phyloP scores from a whole-genome alignment of 2,113 vertebrate genomes.

The Anolis carolinensis region DNA sequence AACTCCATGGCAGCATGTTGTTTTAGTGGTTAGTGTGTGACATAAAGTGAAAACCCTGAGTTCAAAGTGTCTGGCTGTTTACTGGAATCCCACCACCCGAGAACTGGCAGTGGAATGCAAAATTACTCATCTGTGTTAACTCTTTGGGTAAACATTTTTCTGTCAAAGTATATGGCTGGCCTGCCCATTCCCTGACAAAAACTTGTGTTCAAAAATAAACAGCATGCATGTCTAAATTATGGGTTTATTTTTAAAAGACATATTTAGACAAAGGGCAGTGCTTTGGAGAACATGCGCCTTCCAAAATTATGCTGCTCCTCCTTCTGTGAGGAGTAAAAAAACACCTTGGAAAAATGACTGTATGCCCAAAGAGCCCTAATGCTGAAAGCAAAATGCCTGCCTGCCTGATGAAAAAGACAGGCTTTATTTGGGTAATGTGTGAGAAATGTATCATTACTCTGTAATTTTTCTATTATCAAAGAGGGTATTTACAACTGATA shows the following conservation, averaged over 20 bases:
- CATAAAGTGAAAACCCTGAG: constrained; percentile 73
- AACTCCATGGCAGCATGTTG: constrained; percentile 62
- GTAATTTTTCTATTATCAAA: background rate
- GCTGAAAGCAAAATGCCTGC: background rate
- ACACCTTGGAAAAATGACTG: constrained; percentile 15
- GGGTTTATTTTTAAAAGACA: constrained; percentile 45
- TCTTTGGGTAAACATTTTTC: constrained; percentile 69
- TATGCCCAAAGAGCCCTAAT: background rate
- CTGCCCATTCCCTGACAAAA: constrained; percentile 64
- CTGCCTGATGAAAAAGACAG: background rate
- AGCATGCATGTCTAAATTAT: constrained; percentile 45
- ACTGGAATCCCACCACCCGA: constrained; percentile 72
- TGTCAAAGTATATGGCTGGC: constrained; percentile 50
- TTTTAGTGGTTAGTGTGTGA: constrained; percentile 75
- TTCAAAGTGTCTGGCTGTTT: constrained; percentile 76
- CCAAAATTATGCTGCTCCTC: constrained; percentile 21
- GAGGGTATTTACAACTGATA: background rate
- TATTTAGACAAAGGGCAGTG: constrained; percentile 56
- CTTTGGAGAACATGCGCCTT: background rate
- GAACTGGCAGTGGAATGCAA: constrained; percentile 65
- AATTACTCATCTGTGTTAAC: constrained; percentile 73
- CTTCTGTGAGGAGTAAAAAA: constrained; percentile 16
- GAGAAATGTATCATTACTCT: background rate
- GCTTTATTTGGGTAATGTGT: background rate
- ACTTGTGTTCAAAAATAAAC: constrained; percentile 65